Evolutionary conservation across 2,113 vertebrate species (phyloP).

Genomic region (Enhydra lutris): DNA sequence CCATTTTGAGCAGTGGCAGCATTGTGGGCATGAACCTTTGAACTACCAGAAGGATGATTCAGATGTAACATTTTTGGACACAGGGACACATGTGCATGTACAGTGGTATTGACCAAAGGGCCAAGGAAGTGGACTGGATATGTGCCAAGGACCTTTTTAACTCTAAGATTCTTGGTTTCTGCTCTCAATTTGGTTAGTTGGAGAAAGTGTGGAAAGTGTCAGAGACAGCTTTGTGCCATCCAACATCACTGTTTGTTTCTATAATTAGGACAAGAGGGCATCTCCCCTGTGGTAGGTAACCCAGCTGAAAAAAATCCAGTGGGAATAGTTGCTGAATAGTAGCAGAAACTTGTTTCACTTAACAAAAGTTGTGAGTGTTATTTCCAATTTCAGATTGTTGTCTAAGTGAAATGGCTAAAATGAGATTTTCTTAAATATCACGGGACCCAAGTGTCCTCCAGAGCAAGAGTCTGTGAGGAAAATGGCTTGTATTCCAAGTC

Average conservation of each 20-base stretch:
- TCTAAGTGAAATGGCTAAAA: neutral
- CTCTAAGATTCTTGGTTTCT: neutral
- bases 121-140: neutral
- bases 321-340: neutral
- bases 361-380: conserved; percentile 38
- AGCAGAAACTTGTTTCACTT: neutral
- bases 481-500: neutral
- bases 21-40: neutral
- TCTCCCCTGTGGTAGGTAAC: conserved; percentile 39
- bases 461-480: neutral
- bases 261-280: conserved; percentile 56
- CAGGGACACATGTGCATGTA: fast-evolving
- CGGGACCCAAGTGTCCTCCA: neutral
- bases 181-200: neutral
- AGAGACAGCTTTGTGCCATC: conserved; percentile 31
- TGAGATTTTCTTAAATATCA: neutral
- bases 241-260: neutral
- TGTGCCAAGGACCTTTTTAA: neutral
- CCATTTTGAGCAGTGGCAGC: neutral
- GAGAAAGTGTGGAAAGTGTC: conserved; percentile 18
- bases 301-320: conserved; percentile 49
- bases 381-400: conserved; percentile 24
- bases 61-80: neutral
- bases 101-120: neutral
- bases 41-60: neutral